Percentiles rank a stretch among this genome's conserved stretches.
Evolutionary conservation across 2,797 vertebrate genomes (phyloP).

Genomic region (Ibycter americanus): DNA sequence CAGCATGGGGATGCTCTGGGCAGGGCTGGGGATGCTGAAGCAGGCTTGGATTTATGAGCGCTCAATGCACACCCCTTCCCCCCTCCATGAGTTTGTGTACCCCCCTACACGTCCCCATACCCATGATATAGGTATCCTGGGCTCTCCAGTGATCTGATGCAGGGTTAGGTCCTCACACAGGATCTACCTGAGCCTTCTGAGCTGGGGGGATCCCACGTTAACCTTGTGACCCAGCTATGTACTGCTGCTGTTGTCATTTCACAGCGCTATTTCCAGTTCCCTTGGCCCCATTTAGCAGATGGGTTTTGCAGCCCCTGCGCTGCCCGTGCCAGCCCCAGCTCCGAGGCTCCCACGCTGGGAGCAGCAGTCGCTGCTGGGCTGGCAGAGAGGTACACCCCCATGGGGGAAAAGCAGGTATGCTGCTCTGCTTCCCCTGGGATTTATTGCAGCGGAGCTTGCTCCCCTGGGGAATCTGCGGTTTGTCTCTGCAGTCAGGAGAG

Average conservation of each 20-base stretch:
- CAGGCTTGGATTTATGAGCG: not conserved
- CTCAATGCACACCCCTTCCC: too few relatives aligned
- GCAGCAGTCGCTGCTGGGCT: not conserved
- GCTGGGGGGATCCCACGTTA: accelerated
- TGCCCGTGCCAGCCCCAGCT: too few relatives aligned
- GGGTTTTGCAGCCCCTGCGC: not conserved
- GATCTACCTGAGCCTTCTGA: not conserved
- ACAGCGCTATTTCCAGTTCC: not conserved
- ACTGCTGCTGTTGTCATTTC: accelerated
- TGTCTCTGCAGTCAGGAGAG: not conserved
- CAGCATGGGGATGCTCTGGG: not conserved
- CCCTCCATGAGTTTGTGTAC: accelerated
- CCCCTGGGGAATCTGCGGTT: not conserved
- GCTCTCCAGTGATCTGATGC: not conserved
- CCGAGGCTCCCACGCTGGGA: accelerated
- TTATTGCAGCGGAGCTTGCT: too few relatives aligned
- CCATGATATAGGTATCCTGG: accelerated
- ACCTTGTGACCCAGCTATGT: not conserved
- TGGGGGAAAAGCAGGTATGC: too few relatives aligned
- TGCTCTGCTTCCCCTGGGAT: not conserved
- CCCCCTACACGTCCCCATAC: too few relatives aligned
- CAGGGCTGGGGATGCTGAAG: not conserved
- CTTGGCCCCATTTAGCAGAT: accelerated
- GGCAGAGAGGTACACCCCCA: not conserved
- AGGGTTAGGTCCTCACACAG: not conserved